A percentile compares a stretch with the other conserved stretches of the same genome.
phyloP scores from a whole-genome alignment of 2,113 vertebrate genomes.

The Oreochromis niloticus region DNA sequence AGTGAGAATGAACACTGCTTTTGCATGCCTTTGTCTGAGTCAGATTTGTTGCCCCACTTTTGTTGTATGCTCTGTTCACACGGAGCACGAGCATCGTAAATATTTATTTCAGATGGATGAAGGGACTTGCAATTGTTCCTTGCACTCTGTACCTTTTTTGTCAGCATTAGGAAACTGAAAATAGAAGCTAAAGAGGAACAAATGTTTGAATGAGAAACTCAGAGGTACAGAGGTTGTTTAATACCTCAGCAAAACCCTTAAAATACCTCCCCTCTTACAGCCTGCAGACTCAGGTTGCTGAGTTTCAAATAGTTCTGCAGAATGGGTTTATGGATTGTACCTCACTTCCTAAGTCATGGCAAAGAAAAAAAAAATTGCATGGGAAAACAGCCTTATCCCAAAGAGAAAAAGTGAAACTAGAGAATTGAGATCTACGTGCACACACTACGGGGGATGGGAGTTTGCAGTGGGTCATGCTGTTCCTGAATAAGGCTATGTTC shows the following conservation, averaged over 20 bases:
- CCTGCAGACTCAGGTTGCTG: conserved; percentile 17
- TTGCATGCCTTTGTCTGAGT: neutral
- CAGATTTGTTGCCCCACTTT: neutral
- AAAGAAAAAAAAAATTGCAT: neutral
- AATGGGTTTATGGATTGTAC: neutral
- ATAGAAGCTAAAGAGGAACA: conserved; percentile 19
- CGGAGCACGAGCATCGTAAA: neutral
- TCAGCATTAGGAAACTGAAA: conserved; percentile 23
- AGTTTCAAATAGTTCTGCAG: conserved; percentile 20
- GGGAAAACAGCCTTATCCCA: neutral
- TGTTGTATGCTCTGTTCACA: neutral
- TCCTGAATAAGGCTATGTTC: conserved; percentile 30
- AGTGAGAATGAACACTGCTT: neutral
- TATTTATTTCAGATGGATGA: conserved; percentile 1
- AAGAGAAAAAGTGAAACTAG: neutral
- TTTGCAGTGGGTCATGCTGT: conserved; percentile 29
- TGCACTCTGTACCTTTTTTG: neutral
- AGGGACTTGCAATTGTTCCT: neutral
- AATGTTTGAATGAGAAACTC: conserved; percentile 14
- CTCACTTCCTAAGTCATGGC: neutral
- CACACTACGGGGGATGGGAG: conserved; percentile 27
- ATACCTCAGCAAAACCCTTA: conserved; percentile 4
- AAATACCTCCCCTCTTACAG: conserved; percentile 28
- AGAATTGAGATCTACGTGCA: conserved; percentile 30
- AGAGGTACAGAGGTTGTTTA: neutral